Base-by-base conservation (phyloP, 2,113 vertebrate species). In the Epinephelus moara region DNA sequence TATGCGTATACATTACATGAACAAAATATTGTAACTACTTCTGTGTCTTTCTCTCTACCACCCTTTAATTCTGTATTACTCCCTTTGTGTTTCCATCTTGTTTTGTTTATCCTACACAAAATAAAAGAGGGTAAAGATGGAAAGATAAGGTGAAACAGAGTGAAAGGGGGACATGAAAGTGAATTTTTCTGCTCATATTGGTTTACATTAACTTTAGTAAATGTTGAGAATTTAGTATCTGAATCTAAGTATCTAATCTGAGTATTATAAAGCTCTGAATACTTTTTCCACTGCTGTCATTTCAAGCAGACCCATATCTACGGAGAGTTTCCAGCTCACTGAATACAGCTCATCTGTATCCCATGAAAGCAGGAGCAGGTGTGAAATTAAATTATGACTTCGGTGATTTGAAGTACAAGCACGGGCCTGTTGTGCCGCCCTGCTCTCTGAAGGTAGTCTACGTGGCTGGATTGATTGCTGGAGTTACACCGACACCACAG, bases 381-480 rank as follows among this genome's bases (percentile, higher is more conserved):
- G 90, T 81, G 86, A 85, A 85, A 83, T 86, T 25, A 78, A 90
- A 88, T 78, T 27, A 85, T 30, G 78, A 66, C 72, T 53, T 68
- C 45, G 23, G 71, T 82, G 72, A 77, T 78, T 72, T 81, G 49
- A 75, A 78, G 70, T 63, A 67, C 78, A 70, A 80, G 82, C 63
- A 0, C 4, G n/a, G 76, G 81, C 81, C 77, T 73, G 89, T 60
- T 61, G 70, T 27, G 66, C 57, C 14, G 25, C 73, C 56, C 7
- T 4, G 49, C 37, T 33, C 19, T 70, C 68, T 61, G 67, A 61
- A 56, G 78, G 53, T 2, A 18, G 64, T 50, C 76, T 9, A n/a
- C 14, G 18, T 30, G 75, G 70, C 70, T 7, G 21, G 66, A 67
- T 10, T 66, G 66, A 88, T 61, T 18, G 37, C 77, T 6, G 49